Base-by-base conservation (phyloP, 2,797 vertebrate genomes). In the Podargus strigoides region DNA sequence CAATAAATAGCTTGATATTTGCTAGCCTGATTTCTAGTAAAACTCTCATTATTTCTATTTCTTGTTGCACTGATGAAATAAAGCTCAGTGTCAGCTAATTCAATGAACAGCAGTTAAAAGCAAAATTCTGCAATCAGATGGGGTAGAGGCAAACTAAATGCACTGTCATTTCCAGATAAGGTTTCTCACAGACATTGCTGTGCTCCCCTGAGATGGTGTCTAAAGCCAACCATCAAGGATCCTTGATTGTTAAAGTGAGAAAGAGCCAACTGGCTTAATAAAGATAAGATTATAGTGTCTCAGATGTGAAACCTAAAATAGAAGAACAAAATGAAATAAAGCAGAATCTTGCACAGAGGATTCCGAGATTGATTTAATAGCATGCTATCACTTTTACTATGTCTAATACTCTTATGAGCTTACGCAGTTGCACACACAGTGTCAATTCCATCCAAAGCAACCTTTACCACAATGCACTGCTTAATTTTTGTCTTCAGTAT, bases 161-260 rank as follows among this genome's bases (percentile, higher is more conserved):
- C 28, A 94, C 82, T 94, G 92, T 79, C 49, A n/a, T 88, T 96
- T 96, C 28, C 83, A 91, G 82, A 96, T 97, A 95, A 97, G 58
- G 8, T 52, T 92, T 95, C 96, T 94, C 85, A 85, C 53, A 76
- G n/a, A 19, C 34, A 63, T 78, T 92, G 74, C 69, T 96, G 37
- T 3, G 34, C 59, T 96, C 68, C 41, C 26, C 6, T 77, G 85
- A 94, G 91, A 93, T 56, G 69, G 85, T 16, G 41, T 49, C 39
- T 93, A 84, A 96, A 97, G 42, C 39, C 66, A 91, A 24, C 44
- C 46, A 94, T 79, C 63, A 87, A 93, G 55, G 53, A 87, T 63
- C 47, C 55, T 85, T 41, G 12, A 90, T 88, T 95, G 70, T 87
- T 92, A 86, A 97, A 84, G 9, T 94, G 28, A 79, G 73, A 93